These are phyloP conservation scores for Manis crassicaudata DNA, from an alignment of 2,797 vertebrate species.

Conservation along the genomic window DNA sequence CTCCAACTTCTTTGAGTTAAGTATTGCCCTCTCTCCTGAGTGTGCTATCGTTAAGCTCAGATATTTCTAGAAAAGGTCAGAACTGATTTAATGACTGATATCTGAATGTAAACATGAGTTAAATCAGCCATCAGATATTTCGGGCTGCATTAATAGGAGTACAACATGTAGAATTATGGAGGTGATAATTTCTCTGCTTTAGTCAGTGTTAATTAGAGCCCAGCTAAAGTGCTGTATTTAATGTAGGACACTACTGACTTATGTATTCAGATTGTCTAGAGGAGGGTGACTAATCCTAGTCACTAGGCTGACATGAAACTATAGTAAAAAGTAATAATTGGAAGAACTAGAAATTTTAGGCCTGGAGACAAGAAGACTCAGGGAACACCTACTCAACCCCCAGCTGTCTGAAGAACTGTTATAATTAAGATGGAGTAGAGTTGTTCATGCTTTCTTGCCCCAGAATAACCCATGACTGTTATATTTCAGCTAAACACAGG, in stretches of 20 bases:
- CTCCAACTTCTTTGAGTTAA: neutral
- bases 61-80: neutral
- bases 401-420: neutral
- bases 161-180: neutral
- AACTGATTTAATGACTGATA: neutral
- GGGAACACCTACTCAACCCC: neutral
- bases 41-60: neutral
- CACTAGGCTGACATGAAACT: neutral
- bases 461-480: neutral
- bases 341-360: neutral
- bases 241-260: rapidly evolving
- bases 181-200: neutral
- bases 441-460: neutral
- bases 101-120: neutral
- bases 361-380: neutral
- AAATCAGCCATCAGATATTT: neutral
- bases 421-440: neutral
- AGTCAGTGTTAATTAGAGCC: neutral
- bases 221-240: neutral
- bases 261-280: neutral
- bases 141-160: neutral
- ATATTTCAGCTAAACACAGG: neutral
- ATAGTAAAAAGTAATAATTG: neutral
- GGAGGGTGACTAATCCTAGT: neutral
- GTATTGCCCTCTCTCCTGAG: neutral